Evolutionary conservation across 2,888 invertebrate species (phyloP).

Genomic region (Gisinianus flammeolus): DNA sequence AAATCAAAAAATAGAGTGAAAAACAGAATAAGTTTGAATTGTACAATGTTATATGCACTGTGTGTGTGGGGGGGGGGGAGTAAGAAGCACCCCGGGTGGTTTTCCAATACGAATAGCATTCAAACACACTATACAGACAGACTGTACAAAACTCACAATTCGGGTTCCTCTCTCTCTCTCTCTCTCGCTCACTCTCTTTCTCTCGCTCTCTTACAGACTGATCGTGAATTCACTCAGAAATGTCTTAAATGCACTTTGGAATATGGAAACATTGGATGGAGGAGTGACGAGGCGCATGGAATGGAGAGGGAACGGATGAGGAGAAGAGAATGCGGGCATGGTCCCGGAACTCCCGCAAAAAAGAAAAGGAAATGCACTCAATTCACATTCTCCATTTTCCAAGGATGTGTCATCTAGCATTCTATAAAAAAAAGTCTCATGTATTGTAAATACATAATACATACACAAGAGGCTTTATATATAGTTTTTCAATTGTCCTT

Average conservation of each 20-base stretch:
- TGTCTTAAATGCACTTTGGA: not conserved
- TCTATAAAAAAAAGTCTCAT: not conserved
- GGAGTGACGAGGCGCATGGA: not conserved
- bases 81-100: conserved; percentile 17
- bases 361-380: conserved; percentile 37
- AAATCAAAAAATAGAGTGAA: not conserved
- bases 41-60: not conserved
- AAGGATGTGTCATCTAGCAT: not conserved
- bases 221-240: not conserved
- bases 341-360: conserved; percentile 25
- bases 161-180: not conserved
- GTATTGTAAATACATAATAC: not conserved
- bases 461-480: not conserved
- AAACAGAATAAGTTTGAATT: not conserved
- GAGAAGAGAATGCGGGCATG: not conserved
- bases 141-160: not conserved
- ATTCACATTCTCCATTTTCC: conserved; percentile 12
- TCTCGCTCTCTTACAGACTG: too few relatives aligned
- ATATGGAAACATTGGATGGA: not conserved
- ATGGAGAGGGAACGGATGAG: not conserved
- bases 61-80: not conserved
- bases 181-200: too few relatives aligned
- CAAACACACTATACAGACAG: not conserved
- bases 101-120: not conserved
- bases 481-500: not conserved